Conservation (phyloP, 2,888 invertebrate genomes). For the Schizotus pectinicornis region DNA sequence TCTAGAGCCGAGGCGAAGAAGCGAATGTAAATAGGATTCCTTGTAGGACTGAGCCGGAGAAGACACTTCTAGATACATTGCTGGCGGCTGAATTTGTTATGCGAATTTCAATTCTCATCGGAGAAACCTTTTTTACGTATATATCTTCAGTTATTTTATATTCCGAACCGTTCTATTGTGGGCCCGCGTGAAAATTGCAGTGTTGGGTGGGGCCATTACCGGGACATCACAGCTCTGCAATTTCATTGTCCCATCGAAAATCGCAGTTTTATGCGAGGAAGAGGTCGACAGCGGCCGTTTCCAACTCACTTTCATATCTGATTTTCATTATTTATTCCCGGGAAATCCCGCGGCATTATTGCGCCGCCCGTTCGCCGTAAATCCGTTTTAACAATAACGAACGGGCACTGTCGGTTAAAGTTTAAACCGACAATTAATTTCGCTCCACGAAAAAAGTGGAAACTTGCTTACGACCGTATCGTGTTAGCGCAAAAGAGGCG, state of each 20-base stretch:
- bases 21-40: constrained; percentile 48
- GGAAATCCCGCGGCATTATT: constrained; percentile 1
- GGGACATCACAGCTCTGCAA: constrained; percentile 12
- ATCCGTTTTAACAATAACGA: constrained; percentile 23
- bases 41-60: constrained; percentile 30
- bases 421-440: constrained; percentile 23
- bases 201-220: constrained; percentile 14
- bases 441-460: not conserved
- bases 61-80: constrained; percentile 38
- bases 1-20: constrained; percentile 43
- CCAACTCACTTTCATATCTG: not conserved
- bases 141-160: constrained; percentile 14
- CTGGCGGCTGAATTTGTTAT: constrained; percentile 39
- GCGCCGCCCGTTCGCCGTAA: constrained; percentile 2
- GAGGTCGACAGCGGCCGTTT: not conserved
- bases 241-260: constrained; percentile 2
- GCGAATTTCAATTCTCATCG: constrained; percentile 32
- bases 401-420: constrained; percentile 10
- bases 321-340: not conserved
- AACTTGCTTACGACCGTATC: too few species aligned
- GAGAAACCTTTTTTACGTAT: constrained; percentile 23
- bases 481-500: too few species aligned
- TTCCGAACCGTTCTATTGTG: constrained; percentile 16
- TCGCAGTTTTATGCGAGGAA: not conserved
- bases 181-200: not conserved